phyloP scores from a whole-genome alignment of 2,113 vertebrate species.

The Aptenodytes patagonicus region DNA sequence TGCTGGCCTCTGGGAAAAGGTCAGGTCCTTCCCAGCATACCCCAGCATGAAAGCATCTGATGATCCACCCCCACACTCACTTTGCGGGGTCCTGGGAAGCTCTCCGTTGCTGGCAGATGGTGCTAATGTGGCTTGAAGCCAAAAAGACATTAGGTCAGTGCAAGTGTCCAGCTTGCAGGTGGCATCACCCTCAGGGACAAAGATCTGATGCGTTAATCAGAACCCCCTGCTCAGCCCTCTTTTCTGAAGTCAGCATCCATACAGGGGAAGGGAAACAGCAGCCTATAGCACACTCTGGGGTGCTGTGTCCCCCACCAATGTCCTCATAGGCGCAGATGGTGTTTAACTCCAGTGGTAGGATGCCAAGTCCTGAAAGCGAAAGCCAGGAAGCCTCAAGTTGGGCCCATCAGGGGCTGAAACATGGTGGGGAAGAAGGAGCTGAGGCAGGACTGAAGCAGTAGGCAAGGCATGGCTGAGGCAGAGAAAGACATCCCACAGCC shows the following conservation, averaged over 20 bases:
- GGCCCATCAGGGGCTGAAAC: not conserved
- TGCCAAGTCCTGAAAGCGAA: not conserved
- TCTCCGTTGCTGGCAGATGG: slow-evolving; percentile 7
- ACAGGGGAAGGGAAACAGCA: not conserved
- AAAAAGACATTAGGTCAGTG: not conserved
- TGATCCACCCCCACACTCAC: not conserved
- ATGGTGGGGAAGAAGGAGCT: fast-evolving
- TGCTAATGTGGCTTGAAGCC: not conserved
- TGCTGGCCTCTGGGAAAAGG: not conserved
- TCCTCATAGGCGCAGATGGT: fast-evolving
- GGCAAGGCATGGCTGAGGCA: not conserved
- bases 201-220: not conserved
- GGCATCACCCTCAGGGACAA: not conserved
- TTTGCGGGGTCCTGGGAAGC: not conserved
- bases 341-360: not conserved
- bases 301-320: no score
- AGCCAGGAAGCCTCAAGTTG: not conserved
- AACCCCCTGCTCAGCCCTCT: not conserved
- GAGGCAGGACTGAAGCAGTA: not conserved
- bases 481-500: not conserved
- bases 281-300: not conserved
- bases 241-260: not conserved
- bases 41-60: not conserved
- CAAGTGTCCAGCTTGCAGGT: slow-evolving; percentile 1
- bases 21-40: not conserved